Evolutionary conservation across 2,888 invertebrate species (phyloP).

Genomic region (Clostera curtula): DNA sequence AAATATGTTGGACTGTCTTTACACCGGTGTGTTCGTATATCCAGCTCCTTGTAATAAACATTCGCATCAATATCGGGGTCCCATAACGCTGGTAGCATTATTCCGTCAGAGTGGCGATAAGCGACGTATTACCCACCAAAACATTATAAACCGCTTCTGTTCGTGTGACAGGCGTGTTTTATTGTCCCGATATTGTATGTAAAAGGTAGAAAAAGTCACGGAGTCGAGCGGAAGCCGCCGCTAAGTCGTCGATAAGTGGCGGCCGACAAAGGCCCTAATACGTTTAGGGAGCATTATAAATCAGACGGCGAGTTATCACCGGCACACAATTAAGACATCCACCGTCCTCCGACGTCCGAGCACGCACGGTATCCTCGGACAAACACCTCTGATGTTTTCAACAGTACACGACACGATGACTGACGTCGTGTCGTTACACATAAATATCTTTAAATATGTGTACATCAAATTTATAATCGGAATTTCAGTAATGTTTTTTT

Average conservation of each 20-base stretch:
- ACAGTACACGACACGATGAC: too few relatives aligned
- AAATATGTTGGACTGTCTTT: too few relatives aligned
- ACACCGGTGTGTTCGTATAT: too few relatives aligned
- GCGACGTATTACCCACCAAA: not conserved
- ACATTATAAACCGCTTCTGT: slow-evolving; percentile 7
- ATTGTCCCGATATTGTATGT: slow-evolving; percentile 25
- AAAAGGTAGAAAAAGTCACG: slow-evolving; percentile 28
- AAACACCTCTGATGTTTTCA: slow-evolving; percentile 16
- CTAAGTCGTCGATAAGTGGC: slow-evolving; percentile 44
- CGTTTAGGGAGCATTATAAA: slow-evolving; percentile 61
- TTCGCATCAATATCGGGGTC: too few relatives aligned
- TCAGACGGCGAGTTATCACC: slow-evolving; percentile 57
- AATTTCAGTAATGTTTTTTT: too few relatives aligned
- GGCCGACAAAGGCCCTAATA: slow-evolving; percentile 68
- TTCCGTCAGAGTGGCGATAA: too few relatives aligned
- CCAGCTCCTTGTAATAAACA: too few relatives aligned
- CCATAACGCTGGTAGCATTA: too few relatives aligned
- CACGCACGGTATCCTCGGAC: too few relatives aligned
- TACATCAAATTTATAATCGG: too few relatives aligned
- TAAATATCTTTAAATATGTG: too few relatives aligned
- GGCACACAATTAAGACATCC: slow-evolving; percentile 53
- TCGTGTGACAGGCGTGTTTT: slow-evolving; percentile 25
- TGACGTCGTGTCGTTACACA: too few relatives aligned
- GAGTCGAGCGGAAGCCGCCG: slow-evolving; percentile 53
- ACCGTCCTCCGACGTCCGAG: slow-evolving; percentile 31